phyloP scores from a whole-genome alignment of 2,797 vertebrate species.

The Thamnophis elegans region DNA sequence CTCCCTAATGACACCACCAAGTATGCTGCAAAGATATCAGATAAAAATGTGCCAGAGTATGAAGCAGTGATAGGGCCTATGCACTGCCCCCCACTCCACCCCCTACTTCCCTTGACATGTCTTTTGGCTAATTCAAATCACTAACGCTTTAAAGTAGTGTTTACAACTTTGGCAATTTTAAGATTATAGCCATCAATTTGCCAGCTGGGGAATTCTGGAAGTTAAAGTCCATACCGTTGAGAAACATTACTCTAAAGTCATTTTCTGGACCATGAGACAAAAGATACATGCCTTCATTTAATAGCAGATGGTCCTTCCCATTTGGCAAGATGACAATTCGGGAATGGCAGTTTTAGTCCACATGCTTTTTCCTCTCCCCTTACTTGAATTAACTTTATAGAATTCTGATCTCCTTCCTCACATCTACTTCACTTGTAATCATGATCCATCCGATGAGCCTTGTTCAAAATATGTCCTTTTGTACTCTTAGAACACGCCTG shows the following conservation, averaged over 20 bases:
- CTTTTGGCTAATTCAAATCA: neutral
- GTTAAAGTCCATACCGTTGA: neutral
- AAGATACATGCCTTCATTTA: neutral
- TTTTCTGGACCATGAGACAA: neutral
- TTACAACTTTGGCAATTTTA: neutral
- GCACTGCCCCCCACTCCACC: too few species aligned
- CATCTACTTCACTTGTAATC: neutral
- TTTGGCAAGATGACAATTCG: neutral
- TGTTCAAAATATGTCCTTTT: neutral
- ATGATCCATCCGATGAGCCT: too few species aligned
- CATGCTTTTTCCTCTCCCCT: too few species aligned
- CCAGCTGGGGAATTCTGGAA: neutral
- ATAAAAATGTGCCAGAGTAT: too few species aligned
- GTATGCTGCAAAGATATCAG: neutral
- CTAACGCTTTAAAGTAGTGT: neutral
- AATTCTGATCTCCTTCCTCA: neutral
- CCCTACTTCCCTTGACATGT: too few species aligned
- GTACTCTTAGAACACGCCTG: accelerated
- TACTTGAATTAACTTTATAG: neutral
- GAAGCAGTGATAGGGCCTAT: neutral
- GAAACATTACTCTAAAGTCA: neutral
- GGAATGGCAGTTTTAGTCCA: neutral
- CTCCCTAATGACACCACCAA: neutral
- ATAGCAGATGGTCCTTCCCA: neutral
- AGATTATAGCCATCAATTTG: neutral